Conservation (phyloP, 1,140 invertebrate genomes). For the Drosophila repletoides region DNA sequence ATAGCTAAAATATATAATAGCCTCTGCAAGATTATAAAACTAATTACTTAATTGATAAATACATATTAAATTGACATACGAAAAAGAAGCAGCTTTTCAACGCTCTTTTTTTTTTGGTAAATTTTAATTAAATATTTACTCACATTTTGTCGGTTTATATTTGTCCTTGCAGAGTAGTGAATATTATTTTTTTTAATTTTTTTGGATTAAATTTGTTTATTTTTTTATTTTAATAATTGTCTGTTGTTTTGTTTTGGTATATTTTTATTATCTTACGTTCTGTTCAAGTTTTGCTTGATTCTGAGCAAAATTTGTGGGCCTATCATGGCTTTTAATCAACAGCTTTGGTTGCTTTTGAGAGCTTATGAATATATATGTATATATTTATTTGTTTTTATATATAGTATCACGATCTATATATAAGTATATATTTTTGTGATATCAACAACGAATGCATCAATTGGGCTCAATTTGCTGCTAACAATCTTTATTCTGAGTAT, state of each 20-base stretch:
- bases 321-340: constrained; percentile 1
- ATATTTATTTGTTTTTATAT: not conserved
- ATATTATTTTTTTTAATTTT: not conserved
- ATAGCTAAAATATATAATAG: too few relatives aligned
- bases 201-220: not conserved
- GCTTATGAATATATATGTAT: not conserved
- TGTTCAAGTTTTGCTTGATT: not conserved
- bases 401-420: too few relatives aligned
- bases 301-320: too few relatives aligned
- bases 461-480: too few relatives aligned
- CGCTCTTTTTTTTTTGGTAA: too few relatives aligned
- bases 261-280: not conserved
- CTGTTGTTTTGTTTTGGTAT: not conserved
- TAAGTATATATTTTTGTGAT: too few relatives aligned
- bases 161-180: not conserved
- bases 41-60: too few relatives aligned
- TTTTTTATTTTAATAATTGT: not conserved
- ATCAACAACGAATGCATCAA: not conserved
- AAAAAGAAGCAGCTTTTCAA: not conserved
- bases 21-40: too few relatives aligned
- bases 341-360: not conserved
- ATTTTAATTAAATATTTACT: constrained; percentile 1
- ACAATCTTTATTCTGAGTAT: too few relatives aligned
- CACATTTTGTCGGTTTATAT: constrained; percentile 14
- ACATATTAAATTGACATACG: not conserved